phyloP scores from a whole-genome alignment of 2,113 vertebrate genomes.

The Pterocles orientalis region DNA sequence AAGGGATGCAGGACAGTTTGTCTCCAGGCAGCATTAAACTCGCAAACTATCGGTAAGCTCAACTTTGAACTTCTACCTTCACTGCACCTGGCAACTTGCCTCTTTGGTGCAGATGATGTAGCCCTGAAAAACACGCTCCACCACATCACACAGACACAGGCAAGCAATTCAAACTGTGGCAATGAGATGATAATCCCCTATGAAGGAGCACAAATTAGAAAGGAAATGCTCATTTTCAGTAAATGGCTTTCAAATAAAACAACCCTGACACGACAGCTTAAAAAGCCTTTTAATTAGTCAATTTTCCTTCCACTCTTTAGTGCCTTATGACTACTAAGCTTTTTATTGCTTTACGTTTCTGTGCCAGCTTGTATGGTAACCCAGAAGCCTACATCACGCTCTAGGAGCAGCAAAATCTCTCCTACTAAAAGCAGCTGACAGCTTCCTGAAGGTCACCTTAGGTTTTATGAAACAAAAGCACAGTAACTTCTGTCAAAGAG shows the following conservation, averaged over 20 bases:
- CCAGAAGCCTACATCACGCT: not conserved
- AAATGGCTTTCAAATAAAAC: conserved; percentile 11
- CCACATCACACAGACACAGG: not conserved
- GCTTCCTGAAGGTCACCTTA: not conserved
- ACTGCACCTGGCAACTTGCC: not conserved
- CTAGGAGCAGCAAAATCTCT: not conserved
- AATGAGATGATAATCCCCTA: not conserved
- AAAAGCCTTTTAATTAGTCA: not conserved
- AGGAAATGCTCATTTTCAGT: not conserved
- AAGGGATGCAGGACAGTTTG: not conserved
- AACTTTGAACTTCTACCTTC: not conserved
- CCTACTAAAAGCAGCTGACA: not conserved
- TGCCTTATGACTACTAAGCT: not conserved
- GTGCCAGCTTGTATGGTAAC: not conserved
- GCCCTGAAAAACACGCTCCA: not conserved
- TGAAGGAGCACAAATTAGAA: not conserved
- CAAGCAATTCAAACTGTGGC: not conserved
- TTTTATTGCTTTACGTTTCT: conserved; percentile 15
- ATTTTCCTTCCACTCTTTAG: not conserved
- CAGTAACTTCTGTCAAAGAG: not conserved
- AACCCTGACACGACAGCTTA: not conserved
- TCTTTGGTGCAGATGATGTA: not conserved
- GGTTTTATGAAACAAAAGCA: not conserved
- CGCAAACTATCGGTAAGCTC: not conserved
- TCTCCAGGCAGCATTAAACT: not conserved